Evolutionary conservation across 2,113 vertebrate species (phyloP).

Genomic region (Cromileptes altivelis): DNA sequence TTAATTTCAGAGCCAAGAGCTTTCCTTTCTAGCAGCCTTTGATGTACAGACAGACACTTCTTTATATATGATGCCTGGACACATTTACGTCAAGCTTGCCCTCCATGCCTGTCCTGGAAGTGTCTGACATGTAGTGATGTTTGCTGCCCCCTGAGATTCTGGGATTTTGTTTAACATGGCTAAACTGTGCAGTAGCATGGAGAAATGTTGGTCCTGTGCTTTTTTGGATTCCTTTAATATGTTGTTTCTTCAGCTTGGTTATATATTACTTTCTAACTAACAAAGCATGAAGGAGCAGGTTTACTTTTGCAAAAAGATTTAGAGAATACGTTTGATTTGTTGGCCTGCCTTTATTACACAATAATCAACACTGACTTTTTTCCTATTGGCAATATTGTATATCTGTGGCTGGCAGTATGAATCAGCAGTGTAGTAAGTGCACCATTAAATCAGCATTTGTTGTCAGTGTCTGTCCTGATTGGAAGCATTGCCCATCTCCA

Average conservation of each 20-base stretch:
- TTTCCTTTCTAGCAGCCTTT: background rate
- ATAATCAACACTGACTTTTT: background rate
- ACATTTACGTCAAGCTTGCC: background rate
- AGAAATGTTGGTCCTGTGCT: background rate
- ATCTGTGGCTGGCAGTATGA: constrained; percentile 8
- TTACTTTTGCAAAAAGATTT: background rate
- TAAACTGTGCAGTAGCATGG: background rate
- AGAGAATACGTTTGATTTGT: background rate
- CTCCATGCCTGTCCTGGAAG: background rate
- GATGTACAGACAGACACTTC: background rate
- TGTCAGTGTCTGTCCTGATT: constrained; percentile 33
- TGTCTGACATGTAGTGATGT: background rate
- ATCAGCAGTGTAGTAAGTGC: background rate
- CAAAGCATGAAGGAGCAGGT: background rate
- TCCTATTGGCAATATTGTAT: background rate
- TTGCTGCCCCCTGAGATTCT: background rate
- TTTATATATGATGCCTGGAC: background rate
- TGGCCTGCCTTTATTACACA: background rate
- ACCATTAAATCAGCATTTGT: constrained; percentile 17
- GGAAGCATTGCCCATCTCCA: constrained; percentile 31
- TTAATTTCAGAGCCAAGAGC: background rate
- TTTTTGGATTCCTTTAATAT: background rate
- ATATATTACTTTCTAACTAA: background rate
- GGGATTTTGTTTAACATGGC: background rate
- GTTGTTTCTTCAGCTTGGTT: background rate